Conservation (phyloP, 53 echinoderm and acorn worm genomes). For the Patiria pectinifera region DNA sequence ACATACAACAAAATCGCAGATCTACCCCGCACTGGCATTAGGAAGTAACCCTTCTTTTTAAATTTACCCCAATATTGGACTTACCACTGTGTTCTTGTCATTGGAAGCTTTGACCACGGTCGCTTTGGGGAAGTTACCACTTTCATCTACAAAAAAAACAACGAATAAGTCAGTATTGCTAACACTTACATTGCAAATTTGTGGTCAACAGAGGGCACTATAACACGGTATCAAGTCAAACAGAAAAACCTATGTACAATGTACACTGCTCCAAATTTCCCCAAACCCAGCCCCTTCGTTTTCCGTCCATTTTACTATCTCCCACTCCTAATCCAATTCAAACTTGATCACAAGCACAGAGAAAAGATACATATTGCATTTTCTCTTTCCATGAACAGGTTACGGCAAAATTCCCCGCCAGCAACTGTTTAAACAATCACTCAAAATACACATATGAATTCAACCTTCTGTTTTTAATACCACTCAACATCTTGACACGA, state of each 20-base stretch:
- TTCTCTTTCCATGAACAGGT: too few relatives aligned
- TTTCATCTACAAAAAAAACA: constrained; percentile 40
- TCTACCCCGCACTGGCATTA: too few relatives aligned
- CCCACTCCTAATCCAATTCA: too few relatives aligned
- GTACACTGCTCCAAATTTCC: not conserved
- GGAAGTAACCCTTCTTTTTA: not conserved
- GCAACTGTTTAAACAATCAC: too few relatives aligned
- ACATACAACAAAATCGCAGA: not conserved
- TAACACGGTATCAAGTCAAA: not conserved
- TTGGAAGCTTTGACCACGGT: constrained; percentile 69
- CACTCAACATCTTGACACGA: too few relatives aligned
- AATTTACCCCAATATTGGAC: not conserved
- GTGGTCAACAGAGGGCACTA: not conserved
- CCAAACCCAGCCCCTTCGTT: too few relatives aligned
- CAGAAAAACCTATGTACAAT: not conserved
- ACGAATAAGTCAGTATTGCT: not conserved
- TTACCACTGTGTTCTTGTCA: constrained; percentile 69
- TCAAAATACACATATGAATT: too few relatives aligned
- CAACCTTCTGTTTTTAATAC: too few relatives aligned
- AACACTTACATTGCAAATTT: not conserved
- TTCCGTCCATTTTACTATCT: too few relatives aligned
- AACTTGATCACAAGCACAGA: too few relatives aligned
- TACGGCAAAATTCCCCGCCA: too few relatives aligned
- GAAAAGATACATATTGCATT: too few relatives aligned
- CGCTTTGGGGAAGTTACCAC: constrained; percentile 38